Conservation (phyloP, 2,797 vertebrate genomes). For the Vultur gryphus region DNA sequence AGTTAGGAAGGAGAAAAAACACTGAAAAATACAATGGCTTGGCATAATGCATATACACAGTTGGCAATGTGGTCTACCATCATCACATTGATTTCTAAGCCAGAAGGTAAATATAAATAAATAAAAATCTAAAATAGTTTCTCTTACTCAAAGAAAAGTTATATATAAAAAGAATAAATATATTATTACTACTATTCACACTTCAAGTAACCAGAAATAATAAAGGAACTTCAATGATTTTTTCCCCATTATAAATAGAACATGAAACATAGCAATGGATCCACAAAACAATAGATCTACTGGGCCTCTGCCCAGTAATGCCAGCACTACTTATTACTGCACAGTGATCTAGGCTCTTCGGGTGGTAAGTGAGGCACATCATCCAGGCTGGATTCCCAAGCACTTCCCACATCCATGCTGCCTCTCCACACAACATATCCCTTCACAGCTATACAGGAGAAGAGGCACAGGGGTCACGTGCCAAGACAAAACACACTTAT, state of each 20-base stretch:
- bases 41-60: neutral
- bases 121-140: constrained; percentile 34
- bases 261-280: neutral
- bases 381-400: neutral
- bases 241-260: neutral
- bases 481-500: neutral
- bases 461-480: neutral
- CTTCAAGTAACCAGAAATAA: neutral
- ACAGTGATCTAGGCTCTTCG: neutral
- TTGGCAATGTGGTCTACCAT: neutral
- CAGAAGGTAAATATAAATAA: constrained; percentile 27
- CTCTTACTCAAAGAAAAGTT: constrained; percentile 41
- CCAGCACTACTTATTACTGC: neutral
- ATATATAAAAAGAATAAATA: neutral
- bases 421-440: neutral
- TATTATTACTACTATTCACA: neutral
- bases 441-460: neutral
- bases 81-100: constrained; percentile 42
- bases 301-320: neutral
- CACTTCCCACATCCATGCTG: accelerated
- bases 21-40: neutral
- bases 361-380: neutral
- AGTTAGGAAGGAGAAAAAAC: neutral
- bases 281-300: neutral
- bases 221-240: neutral